These are phyloP conservation scores for Philypnodon macrostomus DNA, from an alignment of 2,797 vertebrate genomes.

Conservation along the genomic window DNA sequence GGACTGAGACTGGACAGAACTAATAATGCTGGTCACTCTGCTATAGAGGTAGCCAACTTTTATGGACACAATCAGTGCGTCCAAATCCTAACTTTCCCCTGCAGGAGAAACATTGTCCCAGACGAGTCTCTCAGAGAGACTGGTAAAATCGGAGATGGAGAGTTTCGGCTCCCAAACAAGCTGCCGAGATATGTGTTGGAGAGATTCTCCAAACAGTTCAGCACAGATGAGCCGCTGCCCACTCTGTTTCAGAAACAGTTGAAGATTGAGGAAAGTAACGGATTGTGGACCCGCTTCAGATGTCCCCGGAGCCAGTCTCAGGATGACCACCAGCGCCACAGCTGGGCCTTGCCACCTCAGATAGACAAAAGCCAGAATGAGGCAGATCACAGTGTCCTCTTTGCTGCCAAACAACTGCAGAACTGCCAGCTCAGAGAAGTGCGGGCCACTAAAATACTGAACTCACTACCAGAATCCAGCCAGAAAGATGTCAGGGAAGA, in stretches of 20 bases:
- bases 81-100: conserved; percentile 75
- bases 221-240: conserved; percentile 69
- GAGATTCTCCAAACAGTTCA: conserved; percentile 71
- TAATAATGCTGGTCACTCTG: conserved; percentile 84
- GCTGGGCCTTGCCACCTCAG: conserved; percentile 60
- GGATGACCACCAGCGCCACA: conserved; percentile 55
- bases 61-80: conserved; percentile 85
- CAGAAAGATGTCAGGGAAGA: conserved; percentile 62
- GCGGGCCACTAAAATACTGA: conserved; percentile 55
- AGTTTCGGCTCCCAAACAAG: conserved; percentile 60
- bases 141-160: conserved; percentile 37
- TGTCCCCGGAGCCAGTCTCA: conserved; percentile 66
- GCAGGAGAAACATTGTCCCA: conserved; percentile 40
- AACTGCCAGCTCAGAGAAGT: conserved; percentile 67
- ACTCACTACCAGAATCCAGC: conserved; percentile 49
- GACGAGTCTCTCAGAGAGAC: conserved; percentile 51
- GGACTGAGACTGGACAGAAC: conserved; percentile 82
- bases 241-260: conserved; percentile 72
- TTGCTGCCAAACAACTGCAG: conserved; percentile 74
- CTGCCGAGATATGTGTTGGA: conserved; percentile 75
- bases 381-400: conserved; percentile 54
- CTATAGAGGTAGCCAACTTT: conserved; percentile 81
- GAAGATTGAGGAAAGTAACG: conserved; percentile 53
- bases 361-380: conserved; percentile 58
- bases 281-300: conserved; percentile 61